Evolutionary conservation across 2,113 vertebrate species (phyloP), one percentile per base, ranked within the genome.

Genomic region (Ictalurus punctatus): DNA sequence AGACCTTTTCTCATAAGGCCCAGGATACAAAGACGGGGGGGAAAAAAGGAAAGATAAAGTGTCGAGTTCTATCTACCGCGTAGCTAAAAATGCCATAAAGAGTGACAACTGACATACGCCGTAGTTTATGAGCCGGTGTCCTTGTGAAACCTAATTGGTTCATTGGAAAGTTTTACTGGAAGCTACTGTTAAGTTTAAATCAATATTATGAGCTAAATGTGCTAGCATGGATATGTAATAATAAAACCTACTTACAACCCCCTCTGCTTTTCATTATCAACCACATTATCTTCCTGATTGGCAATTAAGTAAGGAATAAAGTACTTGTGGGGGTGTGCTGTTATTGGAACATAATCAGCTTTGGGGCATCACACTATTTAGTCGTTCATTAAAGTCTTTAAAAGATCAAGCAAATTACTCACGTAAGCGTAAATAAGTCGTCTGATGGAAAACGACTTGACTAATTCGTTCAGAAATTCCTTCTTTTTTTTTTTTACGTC

Each of bases 1-100:
- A 87, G 84, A 74, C 82, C 81, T 87, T 89, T 85, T 74, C 80
- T 78, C 25, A 71, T 56, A 85, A 82, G 82, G 27, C 25, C 34
- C 56, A 63, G 6, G 61, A 44, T 40, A 83, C 19, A 25, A 63
- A 83, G 58, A 63, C 34, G 10, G 13, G n/a, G 1, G 12, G 7
- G 14, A 30, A 87, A 16, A 86, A 40, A 65, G 81, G 40, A 86
- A 40, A 65, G 61, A 56, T 3, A 59, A 73, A 78, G 80, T 85
- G 87, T 88, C 83, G 56, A 61, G 37, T 86, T 61, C 82, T 27
- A 84, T 79, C 80, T 84, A 84, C 82, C 52, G 19, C 19, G 25
- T 12, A 73, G 61, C 74, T 34, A 74, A 56, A 65, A 85, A 30
- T n/a, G 52, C 37, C 48, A 84, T 79, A 56, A 76, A 86, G 86